Evolutionary conservation across 2,113 vertebrate species (phyloP), one percentile per base, ranked within the genome.

Genomic region (Megaleporinus macrocephalus): DNA sequence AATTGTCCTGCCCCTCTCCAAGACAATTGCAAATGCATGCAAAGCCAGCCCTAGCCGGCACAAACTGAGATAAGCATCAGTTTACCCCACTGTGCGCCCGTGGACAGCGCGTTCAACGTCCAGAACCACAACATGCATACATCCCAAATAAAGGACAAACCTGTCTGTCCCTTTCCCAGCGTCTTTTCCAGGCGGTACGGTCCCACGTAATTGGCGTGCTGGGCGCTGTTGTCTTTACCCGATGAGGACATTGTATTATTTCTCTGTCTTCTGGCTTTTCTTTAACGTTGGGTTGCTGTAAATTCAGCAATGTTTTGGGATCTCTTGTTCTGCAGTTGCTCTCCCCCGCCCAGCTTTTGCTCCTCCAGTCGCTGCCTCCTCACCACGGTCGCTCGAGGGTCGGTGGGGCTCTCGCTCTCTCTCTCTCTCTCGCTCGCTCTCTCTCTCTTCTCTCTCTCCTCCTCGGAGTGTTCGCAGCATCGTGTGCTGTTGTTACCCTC

Each of bases 121-220:
- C 59, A 18, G 49, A 51, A 24, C 24, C 44, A 29, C 36, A 24
- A 30, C 61, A 24, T 15, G 15, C 51, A n/a, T 36, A n/a, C 30
- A 76, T 30, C 27, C 79, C 73, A 26, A 82, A 73, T 76, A 83
- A 79, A 79, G 81, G 81, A 96, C 96, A 90, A 87, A 99, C 98
- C 98, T 98, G 98, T 99, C 96, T 99, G 98, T 94, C 98, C 98
- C 95, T 99, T 99, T 87, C 98, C 97, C 91, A 99, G 95, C 90
- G 98, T 99, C 95, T 99, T 99, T 94, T 99, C 98, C 95, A 99
- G 91, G 86, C 98, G 97, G 91, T 99, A 99, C 87, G 98, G 98
- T 95, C 98, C 98, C 94, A 98, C 98, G 93, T 99, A 99, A 93
- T 97, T 96, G 93, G 96, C 97, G 91, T 98, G 97, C 83, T 97